These are phyloP conservation scores for Procambarus virginalis DNA, from an alignment of 1,140 invertebrate species.

Conservation along the genomic window DNA sequence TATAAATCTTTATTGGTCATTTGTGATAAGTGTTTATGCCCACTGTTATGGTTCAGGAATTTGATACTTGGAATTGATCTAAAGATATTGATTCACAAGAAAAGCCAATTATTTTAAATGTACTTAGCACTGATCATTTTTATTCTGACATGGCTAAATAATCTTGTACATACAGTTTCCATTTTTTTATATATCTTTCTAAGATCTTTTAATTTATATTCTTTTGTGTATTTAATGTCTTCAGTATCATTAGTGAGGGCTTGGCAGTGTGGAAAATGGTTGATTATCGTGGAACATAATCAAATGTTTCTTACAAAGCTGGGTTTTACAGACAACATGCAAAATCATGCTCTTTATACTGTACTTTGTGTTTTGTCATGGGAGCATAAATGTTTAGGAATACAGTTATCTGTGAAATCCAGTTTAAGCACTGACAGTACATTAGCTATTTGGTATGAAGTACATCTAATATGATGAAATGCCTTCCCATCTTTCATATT, in stretches of 20 bases:
- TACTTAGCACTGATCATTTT: slow-evolving; percentile 60
- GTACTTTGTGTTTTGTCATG: slow-evolving; percentile 28
- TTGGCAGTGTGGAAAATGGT: slow-evolving; percentile 22
- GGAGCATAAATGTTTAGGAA: neutral
- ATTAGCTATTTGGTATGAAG: neutral
- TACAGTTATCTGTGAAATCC: neutral
- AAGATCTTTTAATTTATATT: slow-evolving; percentile 24
- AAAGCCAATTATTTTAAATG: slow-evolving; percentile 43
- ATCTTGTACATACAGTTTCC: slow-evolving; percentile 2
- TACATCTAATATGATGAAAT: slow-evolving; percentile 8
- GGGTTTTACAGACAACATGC: neutral
- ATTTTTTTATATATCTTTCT: slow-evolving; percentile 14
- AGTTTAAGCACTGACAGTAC: neutral
- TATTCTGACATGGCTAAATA: slow-evolving; percentile 53
- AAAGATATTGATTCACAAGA: slow-evolving; percentile 33
- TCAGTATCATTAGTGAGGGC: neutral
- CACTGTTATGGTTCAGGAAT: slow-evolving; percentile 49
- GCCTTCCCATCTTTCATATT: slow-evolving; percentile 28
- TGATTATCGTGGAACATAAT: slow-evolving; percentile 56
- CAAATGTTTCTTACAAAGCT: slow-evolving; percentile 36
- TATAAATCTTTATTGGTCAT: slow-evolving; percentile 54
- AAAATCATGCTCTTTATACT: neutral
- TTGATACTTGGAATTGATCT: slow-evolving; percentile 51
- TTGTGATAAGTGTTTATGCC: slow-evolving; percentile 64
- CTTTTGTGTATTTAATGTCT: slow-evolving; percentile 4